A percentile compares a stretch with the other conserved stretches of the same genome.
These are phyloP conservation scores for Pluvialis apricaria DNA, from an alignment of 2,113 vertebrate species.

Conservation along the genomic window DNA sequence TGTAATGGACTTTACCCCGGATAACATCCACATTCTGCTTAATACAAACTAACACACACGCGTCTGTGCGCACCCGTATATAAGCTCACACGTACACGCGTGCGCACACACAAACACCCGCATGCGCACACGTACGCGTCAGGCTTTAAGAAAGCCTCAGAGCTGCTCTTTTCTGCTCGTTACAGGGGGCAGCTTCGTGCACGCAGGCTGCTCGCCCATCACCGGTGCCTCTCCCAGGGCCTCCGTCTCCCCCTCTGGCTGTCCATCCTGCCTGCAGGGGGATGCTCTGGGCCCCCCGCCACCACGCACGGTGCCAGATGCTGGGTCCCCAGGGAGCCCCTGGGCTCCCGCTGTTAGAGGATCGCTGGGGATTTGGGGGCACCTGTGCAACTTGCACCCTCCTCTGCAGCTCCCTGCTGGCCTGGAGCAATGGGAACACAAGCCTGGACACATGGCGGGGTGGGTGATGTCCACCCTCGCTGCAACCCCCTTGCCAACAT, in stretches of 20 bases:
- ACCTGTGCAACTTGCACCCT: not conserved
- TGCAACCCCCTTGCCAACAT: not conserved
- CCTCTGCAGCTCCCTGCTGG: not conserved
- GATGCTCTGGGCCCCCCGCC: not conserved
- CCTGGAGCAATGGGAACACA: not conserved
- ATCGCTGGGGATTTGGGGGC: not conserved
- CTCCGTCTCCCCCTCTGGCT: not conserved
- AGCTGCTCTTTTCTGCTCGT: not conserved
- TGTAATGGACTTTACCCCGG: not conserved
- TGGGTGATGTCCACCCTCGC: rapidly evolving
- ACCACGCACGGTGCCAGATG: rapidly evolving
- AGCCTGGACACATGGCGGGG: not conserved
- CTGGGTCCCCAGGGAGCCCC: not conserved
- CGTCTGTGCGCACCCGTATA: rapidly evolving
- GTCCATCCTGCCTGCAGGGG: rapidly evolving
- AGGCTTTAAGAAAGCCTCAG: not conserved
- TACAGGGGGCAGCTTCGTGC: not conserved
- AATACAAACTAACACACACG: not conserved
- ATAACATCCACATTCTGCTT: not conserved
- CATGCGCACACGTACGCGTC: rapidly evolving
- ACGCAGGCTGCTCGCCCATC: not conserved
- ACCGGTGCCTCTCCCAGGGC: not conserved
- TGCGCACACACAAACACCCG: not conserved
- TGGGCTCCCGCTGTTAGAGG: not conserved
- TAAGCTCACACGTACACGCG: rapidly evolving